Evolutionary conservation across 2,113 vertebrate species (phyloP).

Genomic region (Cranoglanis bouderius): DNA sequence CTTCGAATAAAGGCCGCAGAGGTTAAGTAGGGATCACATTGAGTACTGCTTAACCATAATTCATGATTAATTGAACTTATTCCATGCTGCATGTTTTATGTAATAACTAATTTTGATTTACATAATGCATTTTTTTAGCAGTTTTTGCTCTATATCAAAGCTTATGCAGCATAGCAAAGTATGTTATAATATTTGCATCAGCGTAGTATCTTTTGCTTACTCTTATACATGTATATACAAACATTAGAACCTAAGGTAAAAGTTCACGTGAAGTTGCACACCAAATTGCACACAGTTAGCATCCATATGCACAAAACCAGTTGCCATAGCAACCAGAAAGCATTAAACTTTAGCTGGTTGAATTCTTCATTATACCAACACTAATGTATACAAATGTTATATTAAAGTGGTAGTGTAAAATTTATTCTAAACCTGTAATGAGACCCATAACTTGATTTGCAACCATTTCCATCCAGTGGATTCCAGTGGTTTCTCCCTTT

Average conservation of each 20-base stretch:
- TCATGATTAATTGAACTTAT: background rate
- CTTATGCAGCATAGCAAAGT: background rate
- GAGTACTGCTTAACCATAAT: background rate
- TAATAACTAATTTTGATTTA: background rate
- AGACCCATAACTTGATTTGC: background rate
- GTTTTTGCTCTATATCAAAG: background rate
- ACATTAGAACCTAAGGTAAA: background rate
- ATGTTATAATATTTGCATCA: background rate
- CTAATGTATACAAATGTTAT: background rate
- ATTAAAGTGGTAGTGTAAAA: background rate
- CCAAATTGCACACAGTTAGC: background rate
- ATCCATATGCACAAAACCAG: background rate
- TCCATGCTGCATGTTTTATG: background rate
- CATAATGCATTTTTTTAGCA: background rate
- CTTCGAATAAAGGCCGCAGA: background rate
- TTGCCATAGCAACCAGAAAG: background rate
- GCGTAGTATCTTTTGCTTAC: background rate
- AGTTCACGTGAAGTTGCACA: background rate
- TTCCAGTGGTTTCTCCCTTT: background rate
- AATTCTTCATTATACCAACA: background rate
- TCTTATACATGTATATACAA: background rate
- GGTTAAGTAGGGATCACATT: background rate
- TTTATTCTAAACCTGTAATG: background rate
- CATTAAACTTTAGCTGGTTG: background rate
- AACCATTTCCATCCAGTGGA: background rate